Evolutionary conservation across 2,888 invertebrate species (phyloP), one percentile per base, ranked within the genome.

Genomic region (Drosophila limbata): DNA sequence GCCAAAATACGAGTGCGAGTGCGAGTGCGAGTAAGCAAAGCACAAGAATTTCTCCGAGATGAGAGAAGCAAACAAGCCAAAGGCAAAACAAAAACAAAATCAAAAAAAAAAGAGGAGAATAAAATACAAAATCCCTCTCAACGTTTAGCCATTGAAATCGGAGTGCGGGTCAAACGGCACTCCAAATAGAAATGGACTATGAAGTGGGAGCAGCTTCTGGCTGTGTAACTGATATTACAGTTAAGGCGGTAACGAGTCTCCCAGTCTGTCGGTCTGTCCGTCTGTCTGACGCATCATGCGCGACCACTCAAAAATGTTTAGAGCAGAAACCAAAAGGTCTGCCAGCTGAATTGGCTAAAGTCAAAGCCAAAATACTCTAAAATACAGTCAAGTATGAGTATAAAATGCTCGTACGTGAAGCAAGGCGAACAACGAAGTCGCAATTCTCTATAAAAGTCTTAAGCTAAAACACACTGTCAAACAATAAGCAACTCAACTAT

Each of bases 231-330:
- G 88, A 85, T 85, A 85, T 85, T 78, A 88, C 73, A 72, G 85
- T 89, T 85, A 89, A 87, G 76, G 89, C 89, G 85, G 88, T 84
- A 84, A 86, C 88, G 87, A 81, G 69, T 66, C 73, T 44, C n/a
- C n/a, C 37, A 17, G 28, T 31, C 48, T 31, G 17, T 17, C 17
- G 17, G 1, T 31, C 28, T 28, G 28, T 31, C 48, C 15, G 4
- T 4, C 28, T 2, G 10, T 28, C 45, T 10, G 64, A 86, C 73
- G 61, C 72, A 72, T 63, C 69, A 55, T 62, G 37, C 78, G 67
- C 63, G 57, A 37, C 57, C 61, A 79, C 79, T 79, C 77, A 77
- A 71, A 73, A 79, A 56, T 80, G 50, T 57, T 68, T 44, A 48
- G 44, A 73, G 66, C 59, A 68, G 64, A 72, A 72, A 57, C 59